A percentile compares a stretch with the other conserved stretches of the same genome.
phyloP scores from a whole-genome alignment of 2,113 vertebrate species.

The Rostratula benghalensis region DNA sequence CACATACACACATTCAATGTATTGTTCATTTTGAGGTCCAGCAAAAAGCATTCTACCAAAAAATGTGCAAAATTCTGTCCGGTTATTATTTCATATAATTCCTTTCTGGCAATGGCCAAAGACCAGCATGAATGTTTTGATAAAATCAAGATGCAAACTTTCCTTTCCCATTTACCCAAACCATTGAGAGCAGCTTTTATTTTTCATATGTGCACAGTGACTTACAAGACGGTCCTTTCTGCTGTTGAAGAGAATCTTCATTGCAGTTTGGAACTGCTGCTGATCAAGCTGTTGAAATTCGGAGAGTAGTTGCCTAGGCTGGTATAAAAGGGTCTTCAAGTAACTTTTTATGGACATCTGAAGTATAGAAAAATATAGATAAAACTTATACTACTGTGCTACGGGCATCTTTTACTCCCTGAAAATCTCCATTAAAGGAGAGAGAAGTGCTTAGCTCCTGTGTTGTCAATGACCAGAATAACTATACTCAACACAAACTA shows the following conservation, averaged over 20 bases:
- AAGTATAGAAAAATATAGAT: neutral
- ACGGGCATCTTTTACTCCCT: neutral
- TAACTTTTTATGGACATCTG: constrained; percentile 74
- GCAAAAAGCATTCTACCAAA: neutral
- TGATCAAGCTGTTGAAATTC: constrained; percentile 70
- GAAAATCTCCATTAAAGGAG: neutral
- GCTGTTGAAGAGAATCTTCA: constrained; percentile 74
- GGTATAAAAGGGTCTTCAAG: constrained; percentile 66
- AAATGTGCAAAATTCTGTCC: neutral
- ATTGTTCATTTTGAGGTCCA: neutral
- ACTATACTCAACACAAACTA: neutral
- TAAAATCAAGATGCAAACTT: neutral
- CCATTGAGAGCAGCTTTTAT: neutral
- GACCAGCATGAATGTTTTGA: neutral
- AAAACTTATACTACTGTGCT: neutral
- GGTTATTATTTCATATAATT: neutral
- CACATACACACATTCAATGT: neutral
- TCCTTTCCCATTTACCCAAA: neutral
- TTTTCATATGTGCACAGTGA: neutral
- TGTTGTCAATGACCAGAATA: neutral
- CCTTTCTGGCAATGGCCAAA: neutral
- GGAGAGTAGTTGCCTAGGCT: constrained; percentile 72
- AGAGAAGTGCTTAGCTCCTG: neutral
- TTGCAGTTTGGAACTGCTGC: constrained; percentile 72
- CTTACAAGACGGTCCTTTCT: constrained; percentile 72